These are phyloP conservation scores for Nebria salina DNA, from an alignment of 2,888 invertebrate genomes.

Conservation along the genomic window DNA sequence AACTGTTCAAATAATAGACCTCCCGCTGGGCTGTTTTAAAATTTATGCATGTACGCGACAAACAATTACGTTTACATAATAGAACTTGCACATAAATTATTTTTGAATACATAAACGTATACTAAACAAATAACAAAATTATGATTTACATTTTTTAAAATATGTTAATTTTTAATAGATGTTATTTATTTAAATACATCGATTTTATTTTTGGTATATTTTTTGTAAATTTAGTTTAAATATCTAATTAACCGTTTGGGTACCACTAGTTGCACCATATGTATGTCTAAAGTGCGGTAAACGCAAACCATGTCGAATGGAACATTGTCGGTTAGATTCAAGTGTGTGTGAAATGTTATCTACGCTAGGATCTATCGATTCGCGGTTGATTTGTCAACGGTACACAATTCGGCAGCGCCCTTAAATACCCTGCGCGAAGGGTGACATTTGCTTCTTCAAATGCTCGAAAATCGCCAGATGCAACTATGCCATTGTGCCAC, in stretches of 20 bases:
- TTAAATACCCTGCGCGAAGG: not conserved
- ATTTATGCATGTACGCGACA: not conserved
- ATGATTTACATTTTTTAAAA: not conserved
- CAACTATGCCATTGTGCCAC: conserved; percentile 23
- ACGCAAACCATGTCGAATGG: conserved; percentile 27
- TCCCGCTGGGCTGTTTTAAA: conserved; percentile 24
- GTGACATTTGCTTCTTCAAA: not conserved
- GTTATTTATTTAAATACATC: too few species aligned
- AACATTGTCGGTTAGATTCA: conserved; percentile 53
- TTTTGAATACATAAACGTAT: not conserved
- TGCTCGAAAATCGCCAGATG: conserved; percentile 23
- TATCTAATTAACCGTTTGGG: conserved; percentile 27
- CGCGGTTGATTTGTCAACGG: conserved; percentile 58
- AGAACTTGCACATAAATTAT: not conserved
- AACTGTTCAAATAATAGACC: conserved; percentile 37
- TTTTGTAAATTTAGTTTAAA: not conserved
- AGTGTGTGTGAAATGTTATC: conserved; percentile 61
- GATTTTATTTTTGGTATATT: too few species aligned
- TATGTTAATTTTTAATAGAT: not conserved
- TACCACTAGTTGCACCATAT: not conserved
- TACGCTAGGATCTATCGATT: conserved; percentile 57
- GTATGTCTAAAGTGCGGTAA: conserved; percentile 13
- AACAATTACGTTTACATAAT: not conserved
- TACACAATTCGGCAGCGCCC: conserved; percentile 28
- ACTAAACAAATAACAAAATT: not conserved